Percentiles rank a stretch among this genome's conserved stretches.
These are phyloP conservation scores for Balaeniceps rex DNA, from an alignment of 2,113 vertebrate species.

Conservation along the genomic window DNA sequence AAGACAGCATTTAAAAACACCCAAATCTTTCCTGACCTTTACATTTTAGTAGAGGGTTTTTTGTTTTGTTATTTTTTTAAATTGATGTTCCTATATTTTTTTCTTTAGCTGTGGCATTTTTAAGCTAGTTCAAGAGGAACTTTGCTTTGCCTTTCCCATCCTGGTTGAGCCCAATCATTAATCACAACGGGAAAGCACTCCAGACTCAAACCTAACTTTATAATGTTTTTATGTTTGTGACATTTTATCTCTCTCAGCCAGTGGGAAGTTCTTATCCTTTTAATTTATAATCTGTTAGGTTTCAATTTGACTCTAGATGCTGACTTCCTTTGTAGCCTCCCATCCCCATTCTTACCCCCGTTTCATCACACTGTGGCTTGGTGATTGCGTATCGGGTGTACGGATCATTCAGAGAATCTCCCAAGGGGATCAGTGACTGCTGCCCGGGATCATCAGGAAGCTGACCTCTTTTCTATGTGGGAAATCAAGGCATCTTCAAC, in stretches of 20 bases:
- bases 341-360: not conserved
- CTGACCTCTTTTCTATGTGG: not conserved
- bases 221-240: constrained; percentile 76
- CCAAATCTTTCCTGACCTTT: constrained; percentile 87
- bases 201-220: constrained; percentile 68
- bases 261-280: constrained; percentile 63
- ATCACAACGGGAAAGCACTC: constrained; percentile 73
- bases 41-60: constrained; percentile 69
- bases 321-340: not conserved
- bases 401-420: not conserved
- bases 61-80: constrained; percentile 71
- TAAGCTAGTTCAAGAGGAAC: constrained; percentile 76
- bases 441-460: not conserved
- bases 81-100: constrained; percentile 79
- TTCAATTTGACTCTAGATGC: constrained; percentile 34
- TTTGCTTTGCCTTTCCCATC: constrained; percentile 71
- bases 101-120: constrained; percentile 77
- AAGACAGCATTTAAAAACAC: constrained; percentile 88
- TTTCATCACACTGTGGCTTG: not conserved
- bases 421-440: not conserved
- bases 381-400: not conserved
- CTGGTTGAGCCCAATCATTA: constrained; percentile 76
- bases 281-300: constrained; percentile 58
- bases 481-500: not conserved
- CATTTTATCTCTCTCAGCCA: constrained; percentile 71